A percentile compares a stretch with the other conserved stretches of the same genome.
Evolutionary conservation across 2,888 invertebrate species (phyloP).

Genomic region (Apodemia mormo): DNA sequence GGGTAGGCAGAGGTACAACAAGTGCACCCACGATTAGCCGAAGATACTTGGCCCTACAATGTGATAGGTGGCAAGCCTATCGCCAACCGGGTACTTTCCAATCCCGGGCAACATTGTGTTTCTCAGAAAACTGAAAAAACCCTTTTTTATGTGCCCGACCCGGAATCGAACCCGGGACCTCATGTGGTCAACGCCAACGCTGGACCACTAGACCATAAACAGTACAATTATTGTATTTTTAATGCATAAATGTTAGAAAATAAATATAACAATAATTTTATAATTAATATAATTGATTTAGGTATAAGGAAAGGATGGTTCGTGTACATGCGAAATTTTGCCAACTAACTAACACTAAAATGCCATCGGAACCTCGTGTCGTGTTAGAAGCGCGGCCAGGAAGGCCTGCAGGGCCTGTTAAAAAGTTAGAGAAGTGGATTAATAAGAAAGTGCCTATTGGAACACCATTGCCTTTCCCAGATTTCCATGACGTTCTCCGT

Average conservation of each 20-base stretch:
- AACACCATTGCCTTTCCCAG: constrained; percentile 72
- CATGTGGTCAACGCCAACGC: no score
- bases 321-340: constrained; percentile 83
- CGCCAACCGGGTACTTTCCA: no score
- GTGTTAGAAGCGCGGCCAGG: constrained; percentile 62
- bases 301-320: constrained; percentile 74
- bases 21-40: no score
- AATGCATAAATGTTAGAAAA: not conserved
- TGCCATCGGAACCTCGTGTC: constrained; percentile 70
- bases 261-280: not conserved
- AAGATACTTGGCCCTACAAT: no score
- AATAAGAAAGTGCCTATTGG: constrained; percentile 71
- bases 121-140: no score
- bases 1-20: no score
- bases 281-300: constrained; percentile 40
- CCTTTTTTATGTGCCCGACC: no score
- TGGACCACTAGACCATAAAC: not conserved
- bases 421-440: constrained; percentile 65
- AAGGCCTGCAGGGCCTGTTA: constrained; percentile 64
- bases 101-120: no score
- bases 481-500: constrained; percentile 77
- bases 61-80: no score
- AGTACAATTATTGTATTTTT: not conserved
- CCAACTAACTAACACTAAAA: constrained; percentile 80
- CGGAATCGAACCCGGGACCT: no score